A percentile compares a stretch with the other conserved stretches of the same genome.
Evolutionary conservation across 2,113 vertebrate species (phyloP).

Genomic region (Daphoenositta chrysoptera): DNA sequence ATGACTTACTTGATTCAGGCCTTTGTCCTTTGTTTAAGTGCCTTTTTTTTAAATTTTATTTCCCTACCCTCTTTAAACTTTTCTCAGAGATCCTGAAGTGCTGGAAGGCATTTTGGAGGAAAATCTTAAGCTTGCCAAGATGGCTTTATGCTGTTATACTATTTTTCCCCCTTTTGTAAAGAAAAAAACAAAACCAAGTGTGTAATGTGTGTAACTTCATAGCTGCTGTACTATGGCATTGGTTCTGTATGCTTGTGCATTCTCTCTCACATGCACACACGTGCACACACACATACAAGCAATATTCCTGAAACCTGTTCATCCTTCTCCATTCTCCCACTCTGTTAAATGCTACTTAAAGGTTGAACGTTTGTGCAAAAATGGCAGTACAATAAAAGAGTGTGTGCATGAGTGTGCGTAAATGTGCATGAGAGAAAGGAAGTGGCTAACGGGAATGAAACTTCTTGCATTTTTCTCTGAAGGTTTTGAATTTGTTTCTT

Average conservation of each 20-base stretch:
- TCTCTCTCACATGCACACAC: not conserved
- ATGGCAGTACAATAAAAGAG: slow-evolving; percentile 31
- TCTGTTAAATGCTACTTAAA: not conserved
- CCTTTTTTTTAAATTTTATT: slow-evolving; percentile 65
- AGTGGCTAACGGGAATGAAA: not conserved
- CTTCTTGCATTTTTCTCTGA: not conserved
- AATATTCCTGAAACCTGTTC: slow-evolving; percentile 14
- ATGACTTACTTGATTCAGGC: slow-evolving; percentile 74
- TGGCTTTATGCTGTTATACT: slow-evolving; percentile 65
- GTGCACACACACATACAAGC: not conserved
- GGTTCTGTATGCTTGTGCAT: slow-evolving; percentile 44
- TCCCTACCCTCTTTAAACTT: slow-evolving; percentile 41
- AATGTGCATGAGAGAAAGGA: slow-evolving; percentile 1
- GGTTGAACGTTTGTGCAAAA: not conserved
- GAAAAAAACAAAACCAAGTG: not conserved
- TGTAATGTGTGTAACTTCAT: slow-evolving; percentile 35
- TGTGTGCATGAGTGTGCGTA: not conserved
- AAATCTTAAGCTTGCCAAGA: slow-evolving; percentile 65
- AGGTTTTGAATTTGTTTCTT: not conserved
- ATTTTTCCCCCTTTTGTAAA: slow-evolving; percentile 59
- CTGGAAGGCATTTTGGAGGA: slow-evolving; percentile 67
- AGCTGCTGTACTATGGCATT: slow-evolving; percentile 62
- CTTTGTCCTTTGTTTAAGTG: slow-evolving; percentile 81
- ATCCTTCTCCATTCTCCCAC: not conserved
- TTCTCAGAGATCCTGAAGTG: slow-evolving; percentile 72